A percentile compares a stretch with the other conserved stretches of the same genome.
Evolutionary conservation across 2,888 invertebrate genomes (phyloP).

Genomic region (Zonitis immaculata): DNA sequence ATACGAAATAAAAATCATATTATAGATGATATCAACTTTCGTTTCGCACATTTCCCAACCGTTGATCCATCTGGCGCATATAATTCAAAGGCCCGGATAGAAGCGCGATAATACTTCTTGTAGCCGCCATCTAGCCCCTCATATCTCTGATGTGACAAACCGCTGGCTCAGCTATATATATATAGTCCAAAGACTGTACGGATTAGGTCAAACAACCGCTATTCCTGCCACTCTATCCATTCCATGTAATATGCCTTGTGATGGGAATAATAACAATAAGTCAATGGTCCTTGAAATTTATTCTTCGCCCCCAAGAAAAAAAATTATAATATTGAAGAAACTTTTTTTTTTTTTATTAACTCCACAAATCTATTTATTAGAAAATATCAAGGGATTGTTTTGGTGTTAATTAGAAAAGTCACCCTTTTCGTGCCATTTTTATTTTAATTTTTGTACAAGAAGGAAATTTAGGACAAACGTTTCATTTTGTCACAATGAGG

Average conservation of each 20-base stretch:
- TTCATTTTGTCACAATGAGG: slow-evolving; percentile 12
- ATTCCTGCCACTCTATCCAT: neutral
- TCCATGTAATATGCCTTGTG: slow-evolving; percentile 47
- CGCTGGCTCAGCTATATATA: slow-evolving; percentile 48
- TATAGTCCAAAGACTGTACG: slow-evolving; percentile 40
- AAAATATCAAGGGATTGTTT: neutral
- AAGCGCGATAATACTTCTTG: slow-evolving; percentile 44
- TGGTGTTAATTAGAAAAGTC: neutral
- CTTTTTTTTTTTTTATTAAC: too few species aligned
- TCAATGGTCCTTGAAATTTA: too few species aligned
- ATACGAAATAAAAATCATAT: too few species aligned
- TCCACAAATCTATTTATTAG: too few species aligned
- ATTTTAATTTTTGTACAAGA: too few species aligned
- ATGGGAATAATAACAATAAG: slow-evolving; percentile 50
- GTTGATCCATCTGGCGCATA: slow-evolving; percentile 42
- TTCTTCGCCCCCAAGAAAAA: too few species aligned
- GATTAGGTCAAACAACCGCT: slow-evolving; percentile 37
- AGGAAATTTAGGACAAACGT: slow-evolving; percentile 9
- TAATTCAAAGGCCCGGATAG: slow-evolving; percentile 44
- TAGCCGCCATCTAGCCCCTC: slow-evolving; percentile 39
- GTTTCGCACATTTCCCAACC: slow-evolving; percentile 20
- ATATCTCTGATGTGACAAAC: slow-evolving; percentile 48
- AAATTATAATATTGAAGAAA: too few species aligned
- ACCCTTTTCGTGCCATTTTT: too few species aligned
- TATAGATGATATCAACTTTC: slow-evolving; percentile 2